Evolutionary conservation across 2,113 vertebrate species (phyloP).

Genomic region (Pheucticus melanocephalus): DNA sequence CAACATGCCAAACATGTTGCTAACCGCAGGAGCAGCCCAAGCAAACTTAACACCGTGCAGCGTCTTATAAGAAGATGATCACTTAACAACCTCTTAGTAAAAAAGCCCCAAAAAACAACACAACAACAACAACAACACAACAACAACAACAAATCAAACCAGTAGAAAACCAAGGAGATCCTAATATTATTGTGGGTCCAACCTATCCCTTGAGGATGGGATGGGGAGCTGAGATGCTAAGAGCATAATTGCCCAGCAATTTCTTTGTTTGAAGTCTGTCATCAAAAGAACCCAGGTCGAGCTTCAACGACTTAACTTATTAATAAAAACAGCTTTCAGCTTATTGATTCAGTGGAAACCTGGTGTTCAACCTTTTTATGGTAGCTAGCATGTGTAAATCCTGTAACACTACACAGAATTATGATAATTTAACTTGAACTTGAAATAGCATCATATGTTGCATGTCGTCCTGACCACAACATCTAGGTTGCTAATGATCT

Average conservation of each 20-base stretch:
- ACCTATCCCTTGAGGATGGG: background rate
- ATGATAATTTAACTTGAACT: background rate
- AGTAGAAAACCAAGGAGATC: background rate
- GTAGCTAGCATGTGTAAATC: background rate
- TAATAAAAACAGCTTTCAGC: background rate
- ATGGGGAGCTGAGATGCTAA: background rate
- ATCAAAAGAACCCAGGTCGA: background rate
- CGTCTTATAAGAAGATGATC: background rate
- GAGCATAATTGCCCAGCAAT: background rate
- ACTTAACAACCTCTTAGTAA: background rate
- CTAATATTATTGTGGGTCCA: background rate
- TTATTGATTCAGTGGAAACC: background rate
- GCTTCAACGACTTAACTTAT: background rate
- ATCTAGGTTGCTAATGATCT: background rate
- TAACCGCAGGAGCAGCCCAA: accelerated
- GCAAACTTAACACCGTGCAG: accelerated
- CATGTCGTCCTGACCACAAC: background rate
- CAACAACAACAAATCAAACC: background rate
- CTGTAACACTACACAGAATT: background rate
- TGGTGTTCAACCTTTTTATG: background rate
- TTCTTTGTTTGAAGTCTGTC: background rate
- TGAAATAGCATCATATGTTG: background rate
- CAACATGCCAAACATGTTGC: background rate
- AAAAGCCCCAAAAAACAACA: background rate
- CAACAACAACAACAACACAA: background rate